phyloP scores from a whole-genome alignment of 2,113 vertebrate species.

The Boleophthalmus pectinirostris region DNA sequence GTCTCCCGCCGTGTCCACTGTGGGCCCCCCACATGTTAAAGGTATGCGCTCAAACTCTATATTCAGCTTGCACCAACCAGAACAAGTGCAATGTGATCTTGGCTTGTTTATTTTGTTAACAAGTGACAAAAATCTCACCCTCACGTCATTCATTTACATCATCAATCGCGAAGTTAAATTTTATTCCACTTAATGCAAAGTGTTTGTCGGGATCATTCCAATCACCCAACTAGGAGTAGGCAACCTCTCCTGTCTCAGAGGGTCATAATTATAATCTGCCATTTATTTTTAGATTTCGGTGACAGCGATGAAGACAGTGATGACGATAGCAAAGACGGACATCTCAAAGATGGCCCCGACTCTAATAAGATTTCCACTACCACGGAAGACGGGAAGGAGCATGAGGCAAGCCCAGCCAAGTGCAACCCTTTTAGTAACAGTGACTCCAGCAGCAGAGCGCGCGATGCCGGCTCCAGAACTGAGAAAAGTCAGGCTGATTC shows the following conservation, averaged over 20 bases:
- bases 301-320: constrained; percentile 96
- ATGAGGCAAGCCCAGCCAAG: constrained; percentile 79
- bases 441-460: constrained; percentile 68
- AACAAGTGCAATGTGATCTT: background rate
- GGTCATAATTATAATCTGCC: background rate
- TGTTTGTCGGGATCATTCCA: background rate
- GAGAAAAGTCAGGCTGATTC: constrained; percentile 89
- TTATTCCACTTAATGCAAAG: background rate
- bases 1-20: constrained; percentile 86
- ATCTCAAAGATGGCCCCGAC: constrained; percentile 83
- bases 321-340: constrained; percentile 89
- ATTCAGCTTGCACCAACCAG: background rate
- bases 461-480: constrained; percentile 75
- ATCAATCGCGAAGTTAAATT: background rate
- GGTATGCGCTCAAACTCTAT: constrained; percentile 72
- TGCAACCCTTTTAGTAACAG: constrained; percentile 60
- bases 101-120: background rate
- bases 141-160: background rate
- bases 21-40: constrained; percentile 91
- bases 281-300: constrained; percentile 81
- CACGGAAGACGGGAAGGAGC: constrained; percentile 84
- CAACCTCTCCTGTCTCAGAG: background rate
- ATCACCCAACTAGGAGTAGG: background rate
- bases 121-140: no score
- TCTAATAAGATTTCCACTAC: constrained; percentile 91